These are phyloP conservation scores for Glyphotaelius pellucidus DNA, from an alignment of 2,888 invertebrate species.

Conservation along the genomic window DNA sequence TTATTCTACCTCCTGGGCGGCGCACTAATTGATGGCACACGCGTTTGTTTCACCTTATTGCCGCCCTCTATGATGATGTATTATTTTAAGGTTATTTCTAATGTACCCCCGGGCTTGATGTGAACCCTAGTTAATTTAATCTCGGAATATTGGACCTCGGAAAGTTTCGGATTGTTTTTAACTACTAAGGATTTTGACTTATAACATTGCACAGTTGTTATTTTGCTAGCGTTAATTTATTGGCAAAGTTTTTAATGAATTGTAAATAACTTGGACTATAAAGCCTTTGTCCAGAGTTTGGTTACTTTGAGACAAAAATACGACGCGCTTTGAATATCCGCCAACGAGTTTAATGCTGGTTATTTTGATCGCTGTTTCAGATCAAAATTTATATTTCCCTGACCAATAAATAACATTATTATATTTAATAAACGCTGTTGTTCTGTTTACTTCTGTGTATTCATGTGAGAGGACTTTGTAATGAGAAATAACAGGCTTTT, in stretches of 20 bases:
- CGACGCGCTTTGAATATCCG: neutral
- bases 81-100: neutral
- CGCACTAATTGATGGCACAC: slow-evolving; percentile 52
- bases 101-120: neutral
- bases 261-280: neutral
- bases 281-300: neutral
- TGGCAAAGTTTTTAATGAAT: neutral
- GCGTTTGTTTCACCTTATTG: slow-evolving; percentile 55
- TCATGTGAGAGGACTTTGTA: too few species aligned
- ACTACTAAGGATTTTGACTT: neutral
- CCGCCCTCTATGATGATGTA: neutral
- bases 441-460: too few species aligned
- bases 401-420: neutral
- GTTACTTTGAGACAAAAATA: neutral
- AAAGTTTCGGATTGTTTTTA: neutral
- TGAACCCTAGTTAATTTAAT: neutral
- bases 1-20: slow-evolving; percentile 49
- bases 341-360: neutral
- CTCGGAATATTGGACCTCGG: neutral
- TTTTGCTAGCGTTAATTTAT: neutral
- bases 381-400: neutral
- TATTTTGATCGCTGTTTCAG: neutral
- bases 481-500: too few species aligned
- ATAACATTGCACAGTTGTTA: neutral
- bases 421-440: too few species aligned